Evolutionary conservation across 2,888 invertebrate genomes (phyloP), one percentile per base, ranked within the genome.

Genomic region (Papilio protenor): DNA sequence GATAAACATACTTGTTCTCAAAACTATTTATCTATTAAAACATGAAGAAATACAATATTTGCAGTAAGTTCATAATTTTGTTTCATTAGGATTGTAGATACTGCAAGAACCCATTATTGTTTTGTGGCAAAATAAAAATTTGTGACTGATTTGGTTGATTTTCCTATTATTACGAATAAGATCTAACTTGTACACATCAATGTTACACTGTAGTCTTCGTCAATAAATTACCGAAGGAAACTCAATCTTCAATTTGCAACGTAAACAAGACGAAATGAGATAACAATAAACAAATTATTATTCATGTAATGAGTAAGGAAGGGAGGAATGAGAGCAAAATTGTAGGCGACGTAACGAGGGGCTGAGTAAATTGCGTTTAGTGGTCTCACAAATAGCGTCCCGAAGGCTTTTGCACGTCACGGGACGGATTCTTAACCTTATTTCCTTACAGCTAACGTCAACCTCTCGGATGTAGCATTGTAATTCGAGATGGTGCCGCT

Each of bases 221-320:
- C 85, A 87, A 86, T 84, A 87, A 87, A 86, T 88, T 86, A 85
- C 84, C 86, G 84, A 81, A 64, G 83, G 83, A 85, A 81, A 81
- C 79, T 82, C 79, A 81, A 81, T 82, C 81, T 80, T 77, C 80
- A 81, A 81, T 81, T 83, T 83, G 85, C 82, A 71, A 61, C 21
- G 75, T 66, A 78, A 78, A 78, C 78, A 66, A 72, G 72, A 72
- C 85, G 86, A 85, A 87, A 88, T 85, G 86, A 87, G 86, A 88
- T 87, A 86, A 88, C 87, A 88, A 89, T 88, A 89, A 89, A 90
- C 89, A 89, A 89, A 89, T 90, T 88, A 88, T 88, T 89, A 89
- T 90, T 89, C 89, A 88, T 86, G 87, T 85, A 85, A 84, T 86
- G 86, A 88, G 84, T 81, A 81, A 81, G 82, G 81, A 78, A 81